Evolutionary conservation across 2,888 invertebrate genomes (phyloP).

Genomic region (Nymphalis polychloros): DNA sequence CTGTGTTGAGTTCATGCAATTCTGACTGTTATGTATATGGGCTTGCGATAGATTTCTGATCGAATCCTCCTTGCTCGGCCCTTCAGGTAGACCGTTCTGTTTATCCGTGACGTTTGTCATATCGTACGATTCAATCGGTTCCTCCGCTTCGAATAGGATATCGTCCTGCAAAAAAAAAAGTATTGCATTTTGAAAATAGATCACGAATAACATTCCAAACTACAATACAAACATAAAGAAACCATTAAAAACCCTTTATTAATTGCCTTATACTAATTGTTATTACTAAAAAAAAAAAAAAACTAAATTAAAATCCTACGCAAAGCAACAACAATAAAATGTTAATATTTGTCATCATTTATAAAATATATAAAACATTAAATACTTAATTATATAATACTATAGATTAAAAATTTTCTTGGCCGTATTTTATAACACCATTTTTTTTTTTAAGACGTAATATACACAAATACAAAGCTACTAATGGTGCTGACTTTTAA

Average conservation of each 20-base stretch:
- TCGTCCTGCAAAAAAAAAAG: constrained; percentile 64
- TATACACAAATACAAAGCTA: too few species aligned
- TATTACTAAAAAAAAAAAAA: neutral
- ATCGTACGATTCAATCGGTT: constrained; percentile 56
- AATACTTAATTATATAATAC: too few species aligned
- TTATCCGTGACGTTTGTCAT: constrained; percentile 45
- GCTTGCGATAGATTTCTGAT: constrained; percentile 46
- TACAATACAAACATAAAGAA: neutral
- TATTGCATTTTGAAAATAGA: neutral
- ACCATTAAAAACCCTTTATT: too few species aligned
- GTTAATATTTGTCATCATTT: neutral
- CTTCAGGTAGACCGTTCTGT: constrained; percentile 50
- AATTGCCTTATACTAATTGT: neutral
- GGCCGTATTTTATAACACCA: too few species aligned
- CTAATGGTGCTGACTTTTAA: too few species aligned
- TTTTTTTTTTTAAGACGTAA: too few species aligned
- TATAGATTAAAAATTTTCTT: too few species aligned
- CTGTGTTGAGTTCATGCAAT: constrained; percentile 44
- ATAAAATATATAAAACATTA: too few species aligned
- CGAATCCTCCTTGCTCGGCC: constrained; percentile 42
- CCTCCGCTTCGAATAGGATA: constrained; percentile 71
- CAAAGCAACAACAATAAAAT: neutral
- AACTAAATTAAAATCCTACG: neutral
- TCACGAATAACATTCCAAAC: neutral
- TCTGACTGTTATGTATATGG: constrained; percentile 48